Conservation (phyloP, 2,888 invertebrate species). For the Theretra japonica region DNA sequence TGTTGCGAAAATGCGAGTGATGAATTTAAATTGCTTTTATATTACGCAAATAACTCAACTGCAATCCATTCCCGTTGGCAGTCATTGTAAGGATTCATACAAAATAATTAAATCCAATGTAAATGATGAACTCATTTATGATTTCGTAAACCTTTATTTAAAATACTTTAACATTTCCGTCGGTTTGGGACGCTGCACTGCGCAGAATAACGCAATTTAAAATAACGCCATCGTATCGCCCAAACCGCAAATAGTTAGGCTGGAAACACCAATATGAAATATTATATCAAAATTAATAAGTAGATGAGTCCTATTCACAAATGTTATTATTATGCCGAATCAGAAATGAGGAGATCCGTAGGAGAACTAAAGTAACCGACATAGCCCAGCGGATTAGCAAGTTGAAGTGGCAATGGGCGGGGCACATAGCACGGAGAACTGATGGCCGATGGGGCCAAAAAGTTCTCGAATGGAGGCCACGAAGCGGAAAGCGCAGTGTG, state of each 20-base stretch:
- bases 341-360: too few relatives aligned
- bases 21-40: constrained; percentile 3
- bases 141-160: constrained; percentile 11
- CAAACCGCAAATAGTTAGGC: constrained; percentile 40
- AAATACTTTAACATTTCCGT: not conserved
- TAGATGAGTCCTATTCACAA: not conserved
- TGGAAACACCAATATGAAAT: constrained; percentile 37
- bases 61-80: constrained; percentile 6
- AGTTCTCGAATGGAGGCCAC: too few relatives aligned
- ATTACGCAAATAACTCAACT: constrained; percentile 6
- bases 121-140: constrained; percentile 1
- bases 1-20: not conserved
- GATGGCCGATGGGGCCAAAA: too few relatives aligned
- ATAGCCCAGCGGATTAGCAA: too few relatives aligned
- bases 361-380: too few relatives aligned
- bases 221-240: not conserved
- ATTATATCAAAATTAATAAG: constrained; percentile 38
- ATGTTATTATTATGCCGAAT: too few relatives aligned
- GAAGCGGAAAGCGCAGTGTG: too few relatives aligned
- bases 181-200: not conserved
- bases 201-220: too few relatives aligned
- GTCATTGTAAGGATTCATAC: constrained; percentile 3
- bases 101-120: constrained; percentile 6
- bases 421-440: too few relatives aligned
- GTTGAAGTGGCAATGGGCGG: too few relatives aligned